Conservation (phyloP, 2,797 vertebrate species). For the Chiroxiphia lanceolata region DNA sequence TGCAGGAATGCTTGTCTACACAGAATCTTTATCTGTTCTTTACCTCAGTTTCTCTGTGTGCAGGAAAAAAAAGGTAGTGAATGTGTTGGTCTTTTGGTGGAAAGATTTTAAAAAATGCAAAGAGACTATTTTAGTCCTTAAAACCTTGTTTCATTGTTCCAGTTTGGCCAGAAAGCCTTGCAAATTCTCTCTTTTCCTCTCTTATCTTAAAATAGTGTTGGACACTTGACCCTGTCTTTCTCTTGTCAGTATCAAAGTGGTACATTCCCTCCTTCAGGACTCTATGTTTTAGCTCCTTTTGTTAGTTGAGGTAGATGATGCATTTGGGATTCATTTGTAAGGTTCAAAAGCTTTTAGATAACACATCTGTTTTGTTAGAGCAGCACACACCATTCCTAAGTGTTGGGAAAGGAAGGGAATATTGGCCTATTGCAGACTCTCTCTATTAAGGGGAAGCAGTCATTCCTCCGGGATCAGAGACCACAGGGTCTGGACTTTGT, state of each 20-base stretch:
- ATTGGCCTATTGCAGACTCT: not conserved
- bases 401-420: not conserved
- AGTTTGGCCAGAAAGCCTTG: not conserved
- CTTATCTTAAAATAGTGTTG: not conserved
- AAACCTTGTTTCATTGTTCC: not conserved
- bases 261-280: not conserved
- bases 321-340: not conserved
- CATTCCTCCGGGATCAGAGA: not conserved
- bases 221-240: not conserved
- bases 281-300: not conserved
- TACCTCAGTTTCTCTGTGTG: not conserved
- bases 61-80: not conserved
- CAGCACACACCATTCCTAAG: not conserved
- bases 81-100: not conserved
- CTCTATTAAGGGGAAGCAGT: not conserved
- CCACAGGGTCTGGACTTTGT: not conserved
- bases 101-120: not conserved
- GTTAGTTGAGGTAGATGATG: not conserved
- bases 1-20: not conserved
- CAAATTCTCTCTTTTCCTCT: not conserved
- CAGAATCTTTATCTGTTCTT: not conserved
- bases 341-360: slow-evolving; percentile 14
- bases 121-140: not conserved
- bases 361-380: not conserved
- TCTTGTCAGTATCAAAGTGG: not conserved